Evolutionary conservation across 2,113 vertebrate genomes (phyloP), one percentile per base, ranked within the genome.

Genomic region (Bubo blakistoni): DNA sequence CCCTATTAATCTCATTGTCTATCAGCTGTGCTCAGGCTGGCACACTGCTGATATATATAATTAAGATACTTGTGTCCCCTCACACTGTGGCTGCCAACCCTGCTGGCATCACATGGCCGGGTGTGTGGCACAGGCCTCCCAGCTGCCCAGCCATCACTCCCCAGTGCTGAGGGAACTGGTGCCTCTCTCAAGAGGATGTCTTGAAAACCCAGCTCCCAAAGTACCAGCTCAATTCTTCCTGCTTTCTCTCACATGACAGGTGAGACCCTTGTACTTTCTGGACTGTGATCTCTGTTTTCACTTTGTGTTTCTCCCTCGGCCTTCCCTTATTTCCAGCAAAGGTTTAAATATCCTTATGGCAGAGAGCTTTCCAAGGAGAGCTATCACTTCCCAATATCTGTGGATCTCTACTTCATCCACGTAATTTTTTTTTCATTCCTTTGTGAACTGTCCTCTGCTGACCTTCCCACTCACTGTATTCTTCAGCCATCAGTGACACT

Each of bases 71-170:
- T 34, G 24, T 17, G 49, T 46, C 6, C n/a, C 18, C 81, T 72
- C 58, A 16, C 25, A 21, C 47, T 15, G 24, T 38, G 34, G 34
- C 62, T 46, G 29, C 42, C 44, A 40, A 16, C 13, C 18, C 29
- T 13, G 25, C 26, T 22, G 36, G 17, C 10, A 44, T 26, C 30
- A 25, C 13, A 9, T 0, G 2, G 52, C 46, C 0, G 1, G 17
- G 29, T 17, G 14, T 1, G 1, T 47, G 59, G 22, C 59, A 42
- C 24, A n/a, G 52, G 14, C 20, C 14, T 69, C 27, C 18, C 30
- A 1, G 0, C 19, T 57, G 10, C 32, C 46, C 54, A 51, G 40
- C 7, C n/a, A 29, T 80, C 11, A 1, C 10, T 49, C 38, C 27
- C 11, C 14, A 51, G 26, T 52, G 17, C 36, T 74, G 36, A 79